phyloP scores from a whole-genome alignment of 1,140 invertebrate genomes.

The Achatina immaculata region DNA sequence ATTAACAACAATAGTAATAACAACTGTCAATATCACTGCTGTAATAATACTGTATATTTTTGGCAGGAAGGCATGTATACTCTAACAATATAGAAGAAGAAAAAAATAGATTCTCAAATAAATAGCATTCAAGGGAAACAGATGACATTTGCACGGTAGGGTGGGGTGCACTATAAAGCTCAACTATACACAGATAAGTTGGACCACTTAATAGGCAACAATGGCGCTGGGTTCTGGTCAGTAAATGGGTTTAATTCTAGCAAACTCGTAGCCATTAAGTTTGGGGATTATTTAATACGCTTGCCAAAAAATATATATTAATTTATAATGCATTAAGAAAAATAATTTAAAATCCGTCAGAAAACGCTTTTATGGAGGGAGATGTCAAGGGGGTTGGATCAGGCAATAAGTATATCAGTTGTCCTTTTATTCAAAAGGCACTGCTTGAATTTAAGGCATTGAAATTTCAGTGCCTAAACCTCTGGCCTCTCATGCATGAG shows the following conservation, averaged over 20 bases:
- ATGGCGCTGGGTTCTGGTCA: too few species aligned
- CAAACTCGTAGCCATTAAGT: background rate
- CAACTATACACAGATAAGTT: background rate
- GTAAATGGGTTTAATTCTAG: too few species aligned
- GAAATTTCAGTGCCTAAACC: constrained; percentile 39
- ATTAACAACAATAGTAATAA: too few species aligned
- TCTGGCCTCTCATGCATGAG: constrained; percentile 70
- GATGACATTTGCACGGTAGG: background rate
- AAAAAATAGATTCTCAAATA: background rate
- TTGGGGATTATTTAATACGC: background rate
- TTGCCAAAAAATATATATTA: too few species aligned
- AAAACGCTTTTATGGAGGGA: too few species aligned
- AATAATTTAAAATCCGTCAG: background rate
- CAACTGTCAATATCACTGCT: too few species aligned
- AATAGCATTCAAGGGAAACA: background rate
- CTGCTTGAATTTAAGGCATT: too few species aligned
- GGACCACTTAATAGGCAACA: background rate
- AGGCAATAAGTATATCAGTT: too few species aligned
- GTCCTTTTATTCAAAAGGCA: too few species aligned
- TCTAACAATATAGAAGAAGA: background rate
- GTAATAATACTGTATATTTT: background rate
- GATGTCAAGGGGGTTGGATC: too few species aligned
- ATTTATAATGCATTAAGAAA: too few species aligned
- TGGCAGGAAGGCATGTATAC: background rate
- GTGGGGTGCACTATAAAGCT: background rate